Evolutionary conservation across 2,797 vertebrate species (phyloP).

Genomic region (Falco biarmicus): DNA sequence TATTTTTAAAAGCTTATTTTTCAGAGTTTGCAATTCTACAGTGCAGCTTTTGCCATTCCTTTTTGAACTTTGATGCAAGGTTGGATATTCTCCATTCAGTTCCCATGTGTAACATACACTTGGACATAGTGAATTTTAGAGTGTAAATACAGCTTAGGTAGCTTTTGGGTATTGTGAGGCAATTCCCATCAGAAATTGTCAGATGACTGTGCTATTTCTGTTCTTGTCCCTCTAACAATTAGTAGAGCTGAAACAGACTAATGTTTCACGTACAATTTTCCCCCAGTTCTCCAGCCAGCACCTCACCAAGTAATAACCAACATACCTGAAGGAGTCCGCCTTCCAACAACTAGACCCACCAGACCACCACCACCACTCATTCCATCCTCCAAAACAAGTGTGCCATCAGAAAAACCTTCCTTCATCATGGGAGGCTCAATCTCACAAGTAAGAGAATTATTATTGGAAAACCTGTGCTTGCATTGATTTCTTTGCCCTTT

Average conservation of each 20-base stretch:
- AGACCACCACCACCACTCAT: conserved; percentile 97
- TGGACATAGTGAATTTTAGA: background rate
- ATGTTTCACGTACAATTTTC: background rate
- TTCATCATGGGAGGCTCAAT: conserved; percentile 98
- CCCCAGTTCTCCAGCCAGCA: conserved; percentile 90
- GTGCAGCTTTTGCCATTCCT: background rate
- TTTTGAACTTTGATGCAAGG: background rate
- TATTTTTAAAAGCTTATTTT: background rate
- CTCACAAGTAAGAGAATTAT: conserved; percentile 87
- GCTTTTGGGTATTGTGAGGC: background rate
- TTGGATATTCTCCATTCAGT: background rate
- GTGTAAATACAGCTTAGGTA: background rate
- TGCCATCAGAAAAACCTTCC: conserved; percentile 93
- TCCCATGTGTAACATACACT: background rate
- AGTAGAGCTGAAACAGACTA: background rate
- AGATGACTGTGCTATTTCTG: background rate
- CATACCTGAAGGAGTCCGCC: conserved; percentile 89
- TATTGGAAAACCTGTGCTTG: background rate
- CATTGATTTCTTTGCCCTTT: background rate
- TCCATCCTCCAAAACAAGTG: conserved; percentile 91
- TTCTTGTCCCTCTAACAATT: background rate
- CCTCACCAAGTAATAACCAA: conserved; percentile 91
- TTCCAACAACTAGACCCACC: conserved; percentile 90
- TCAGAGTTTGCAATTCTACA: background rate
- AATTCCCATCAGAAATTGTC: background rate